Percentiles rank a stretch among this genome's conserved stretches.
Conservation (phyloP, 2,888 invertebrate genomes). For the Ferdinandea cuprea region DNA sequence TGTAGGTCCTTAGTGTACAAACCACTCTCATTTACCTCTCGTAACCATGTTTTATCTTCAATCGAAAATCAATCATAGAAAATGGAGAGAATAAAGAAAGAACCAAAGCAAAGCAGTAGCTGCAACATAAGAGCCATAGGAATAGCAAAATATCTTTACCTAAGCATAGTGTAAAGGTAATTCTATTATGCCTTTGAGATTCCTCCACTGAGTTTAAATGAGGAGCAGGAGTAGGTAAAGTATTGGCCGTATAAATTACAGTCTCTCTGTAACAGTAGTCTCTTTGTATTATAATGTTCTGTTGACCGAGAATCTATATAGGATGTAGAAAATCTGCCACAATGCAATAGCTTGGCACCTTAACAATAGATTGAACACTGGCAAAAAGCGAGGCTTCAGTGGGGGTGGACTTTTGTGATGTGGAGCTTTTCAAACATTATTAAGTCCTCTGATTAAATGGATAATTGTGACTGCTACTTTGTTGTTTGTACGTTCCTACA, state of each 20-base stretch:
- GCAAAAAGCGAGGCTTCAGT: not conserved
- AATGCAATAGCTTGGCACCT: not conserved
- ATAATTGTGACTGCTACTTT: not conserved
- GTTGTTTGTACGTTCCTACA: not conserved
- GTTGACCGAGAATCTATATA: not conserved
- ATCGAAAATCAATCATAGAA: conserved; percentile 65
- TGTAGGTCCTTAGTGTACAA: conserved; percentile 52
- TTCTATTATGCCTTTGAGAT: conserved; percentile 30
- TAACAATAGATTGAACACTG: not conserved
- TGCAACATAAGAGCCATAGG: conserved; percentile 4
- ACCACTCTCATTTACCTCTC: conserved; percentile 57
- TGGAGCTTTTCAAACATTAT: not conserved
- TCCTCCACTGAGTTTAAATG: conserved; percentile 15
- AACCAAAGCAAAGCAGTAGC: conserved; percentile 14
- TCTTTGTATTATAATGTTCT: not conserved
- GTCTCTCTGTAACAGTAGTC: conserved; percentile 20
- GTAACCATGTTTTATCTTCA: conserved; percentile 63
- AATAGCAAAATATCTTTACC: conserved; percentile 12
- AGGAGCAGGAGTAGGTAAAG: not conserved
- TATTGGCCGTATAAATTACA: conserved; percentile 8
- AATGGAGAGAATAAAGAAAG: conserved; percentile 47
- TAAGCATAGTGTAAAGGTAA: conserved; percentile 21
- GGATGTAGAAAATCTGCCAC: not conserved
- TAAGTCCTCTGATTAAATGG: not conserved
- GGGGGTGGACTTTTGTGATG: not conserved